These are phyloP conservation scores for Vireo altiloquus DNA, from an alignment of 2,113 vertebrate genomes.

Conservation along the genomic window DNA sequence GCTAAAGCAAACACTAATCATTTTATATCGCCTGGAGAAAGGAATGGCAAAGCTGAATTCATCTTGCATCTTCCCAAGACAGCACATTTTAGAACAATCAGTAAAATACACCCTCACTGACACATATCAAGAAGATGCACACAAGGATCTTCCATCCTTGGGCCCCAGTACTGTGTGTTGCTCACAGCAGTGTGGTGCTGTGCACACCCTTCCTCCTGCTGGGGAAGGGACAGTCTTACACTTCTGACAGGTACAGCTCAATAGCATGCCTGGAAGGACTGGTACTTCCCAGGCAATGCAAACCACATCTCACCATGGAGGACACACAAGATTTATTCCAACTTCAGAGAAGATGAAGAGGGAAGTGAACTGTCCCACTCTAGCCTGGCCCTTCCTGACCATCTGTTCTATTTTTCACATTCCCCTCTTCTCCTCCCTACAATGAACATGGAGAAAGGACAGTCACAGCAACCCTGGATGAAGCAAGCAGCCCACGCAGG, in stretches of 20 bases:
- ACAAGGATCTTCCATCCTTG: neutral
- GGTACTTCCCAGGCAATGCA: slow-evolving; percentile 69
- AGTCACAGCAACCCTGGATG: slow-evolving; percentile 26
- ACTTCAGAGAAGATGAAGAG: slow-evolving; percentile 20
- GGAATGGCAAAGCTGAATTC: neutral
- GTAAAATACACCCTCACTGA: neutral
- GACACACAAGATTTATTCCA: slow-evolving; percentile 76
- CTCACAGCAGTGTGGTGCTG: neutral
- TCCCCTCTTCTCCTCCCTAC: slow-evolving; percentile 58
- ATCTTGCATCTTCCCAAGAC: neutral
- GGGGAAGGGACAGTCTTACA: neutral
- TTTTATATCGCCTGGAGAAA: neutral
- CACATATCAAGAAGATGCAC: neutral
- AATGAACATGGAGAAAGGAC: slow-evolving; percentile 57
- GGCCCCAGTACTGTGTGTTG: neutral
- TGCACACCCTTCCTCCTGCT: neutral
- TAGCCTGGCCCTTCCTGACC: slow-evolving; percentile 57
- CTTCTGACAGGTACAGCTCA: neutral
- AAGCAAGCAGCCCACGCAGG: neutral
- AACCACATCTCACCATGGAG: slow-evolving; percentile 65
- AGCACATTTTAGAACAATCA: neutral
- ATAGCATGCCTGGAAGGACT: slow-evolving; percentile 66
- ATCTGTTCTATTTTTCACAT: slow-evolving; percentile 56
- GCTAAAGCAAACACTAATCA: neutral
- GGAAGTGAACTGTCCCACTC: neutral